Evolutionary conservation across 2,888 invertebrate species (phyloP).

Genomic region (Lottia scabra): DNA sequence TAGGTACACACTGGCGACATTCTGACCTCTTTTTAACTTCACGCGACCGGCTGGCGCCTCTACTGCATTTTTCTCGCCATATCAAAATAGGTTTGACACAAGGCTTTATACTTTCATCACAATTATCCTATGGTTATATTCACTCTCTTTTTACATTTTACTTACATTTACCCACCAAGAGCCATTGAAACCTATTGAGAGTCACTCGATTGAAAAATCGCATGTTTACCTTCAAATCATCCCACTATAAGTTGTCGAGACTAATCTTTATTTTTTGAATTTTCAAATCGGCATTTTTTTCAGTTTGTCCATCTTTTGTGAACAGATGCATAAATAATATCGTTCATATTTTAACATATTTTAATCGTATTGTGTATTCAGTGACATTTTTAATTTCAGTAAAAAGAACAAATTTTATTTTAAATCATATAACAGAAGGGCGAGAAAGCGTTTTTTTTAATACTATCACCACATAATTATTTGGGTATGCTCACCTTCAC

Average conservation of each 20-base stretch:
- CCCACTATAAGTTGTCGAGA: neutral
- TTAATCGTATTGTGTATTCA: too few relatives aligned
- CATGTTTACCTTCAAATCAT: neutral
- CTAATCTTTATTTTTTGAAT: neutral
- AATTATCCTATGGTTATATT: neutral
- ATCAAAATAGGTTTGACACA: neutral
- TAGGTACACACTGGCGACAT: constrained; percentile 1
- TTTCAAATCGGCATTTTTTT: neutral
- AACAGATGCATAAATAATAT: too few relatives aligned
- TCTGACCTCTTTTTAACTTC: constrained; percentile 3
- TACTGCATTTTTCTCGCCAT: constrained; percentile 1
- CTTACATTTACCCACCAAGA: neutral
- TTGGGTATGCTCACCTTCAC: too few relatives aligned
- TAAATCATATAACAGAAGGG: too few relatives aligned
- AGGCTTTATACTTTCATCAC: neutral
- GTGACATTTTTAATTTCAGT: too few relatives aligned
- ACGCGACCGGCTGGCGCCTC: neutral
- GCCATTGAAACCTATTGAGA: constrained; percentile 2
- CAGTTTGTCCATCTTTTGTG: too few relatives aligned
- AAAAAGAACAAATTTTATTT: too few relatives aligned
- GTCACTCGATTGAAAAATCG: constrained; percentile 12
- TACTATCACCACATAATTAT: too few relatives aligned
- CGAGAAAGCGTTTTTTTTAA: too few relatives aligned
- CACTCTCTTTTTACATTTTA: neutral
- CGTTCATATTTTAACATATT: too few relatives aligned